Base-by-base conservation (phyloP, 2,888 invertebrate genomes). In the Rotaria sp. region DNA sequence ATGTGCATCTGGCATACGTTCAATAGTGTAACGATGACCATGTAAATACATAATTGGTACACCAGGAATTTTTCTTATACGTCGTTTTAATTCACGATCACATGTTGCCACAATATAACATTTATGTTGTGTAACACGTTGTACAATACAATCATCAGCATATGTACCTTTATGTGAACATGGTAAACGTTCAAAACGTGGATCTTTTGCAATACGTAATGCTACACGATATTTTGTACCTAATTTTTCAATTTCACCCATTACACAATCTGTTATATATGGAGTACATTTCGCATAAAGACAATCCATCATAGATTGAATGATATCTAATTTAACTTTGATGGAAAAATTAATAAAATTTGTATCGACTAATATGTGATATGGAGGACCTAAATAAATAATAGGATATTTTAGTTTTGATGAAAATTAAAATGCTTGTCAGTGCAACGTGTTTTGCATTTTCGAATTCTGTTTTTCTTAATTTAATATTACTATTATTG, bases 41-140 rank as follows among this genome's bases (percentile, higher is more conserved):
- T 59, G 41, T n/a, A 88, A 45, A 85, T 94, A 97, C 97, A 99
- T 97, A 87, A 99, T 97, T 0, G 99, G 99, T 7, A 99, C 97
- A 84, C 99, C 99, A 0, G 98, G 97, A 89, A 99, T 95, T 92
- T 99, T 99, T 87, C 99, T 93, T 88, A 99, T 95, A 89, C 99
- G 93, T 89, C 96, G 93, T 91, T 96, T 97, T 87, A 99, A 93
- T 91, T 98, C 99, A 91, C 95, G 97, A 92, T 99, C 99, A 92
- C 97, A 98, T 26, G 99, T 99, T 2, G 97, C 99, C 55, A 99
- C 97, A 89, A 99, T 98, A 91, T 97, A 99, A 92, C 98, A 99
- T 91, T 99, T 99, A 91, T 98, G 97, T 93, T 98, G 91, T 8
- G 94, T 96, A 1, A 99, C 95, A 89, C 98, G 93, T 90, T 98